Evolutionary conservation across 2,888 invertebrate genomes (phyloP), one percentile per base, ranked within the genome.

Genomic region (Patella depressa): DNA sequence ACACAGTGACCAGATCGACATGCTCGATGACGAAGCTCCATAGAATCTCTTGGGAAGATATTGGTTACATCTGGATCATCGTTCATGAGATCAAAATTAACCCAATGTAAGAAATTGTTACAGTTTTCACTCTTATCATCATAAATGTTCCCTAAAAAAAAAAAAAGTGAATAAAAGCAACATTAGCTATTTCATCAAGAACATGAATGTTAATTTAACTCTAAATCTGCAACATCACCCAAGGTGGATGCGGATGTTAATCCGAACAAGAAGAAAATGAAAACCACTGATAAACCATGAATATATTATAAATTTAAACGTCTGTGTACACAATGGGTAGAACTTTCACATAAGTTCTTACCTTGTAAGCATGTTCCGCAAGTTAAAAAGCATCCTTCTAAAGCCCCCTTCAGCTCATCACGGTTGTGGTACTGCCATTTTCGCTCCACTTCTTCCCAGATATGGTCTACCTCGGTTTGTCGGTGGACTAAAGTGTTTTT

Each of bases 351-450:
- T 45, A 45, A 45, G 45, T 45, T 12, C 59, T 57, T 79, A 87
- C 87, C 86, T 77, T 83, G 81, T 55, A 86, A 65, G 75, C 87
- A 86, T 2, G 86, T 88, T 29, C 87, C 88, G 78, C 88, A 88
- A 1, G 74, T 79, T 0, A 73, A 76, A 14, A 88, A 80, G 65
- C 88, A 88, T 3, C 81, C 83, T 7, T 84, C 74, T 14, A 87
- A 78, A 3, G 87, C 85, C 0, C 59, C 71, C 24, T 77, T 72
- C 3, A 85, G 79, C 34, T 86, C 83, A 11, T 69, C 72, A 45
- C 69, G 54, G 34, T 81, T 70, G 45, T 80, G 82, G 34, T 82
- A 80, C n/a, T 81, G 57, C 72, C 82, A 81, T 73, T 84, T 85
- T 75, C 83, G 79, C 57, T 19, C 71, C 11, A 79, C 74, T 71